Percentiles rank a stretch among this genome's conserved stretches.
These are phyloP conservation scores for Diglossa cyanea DNA, from an alignment of 2,797 vertebrate species.

Conservation along the genomic window DNA sequence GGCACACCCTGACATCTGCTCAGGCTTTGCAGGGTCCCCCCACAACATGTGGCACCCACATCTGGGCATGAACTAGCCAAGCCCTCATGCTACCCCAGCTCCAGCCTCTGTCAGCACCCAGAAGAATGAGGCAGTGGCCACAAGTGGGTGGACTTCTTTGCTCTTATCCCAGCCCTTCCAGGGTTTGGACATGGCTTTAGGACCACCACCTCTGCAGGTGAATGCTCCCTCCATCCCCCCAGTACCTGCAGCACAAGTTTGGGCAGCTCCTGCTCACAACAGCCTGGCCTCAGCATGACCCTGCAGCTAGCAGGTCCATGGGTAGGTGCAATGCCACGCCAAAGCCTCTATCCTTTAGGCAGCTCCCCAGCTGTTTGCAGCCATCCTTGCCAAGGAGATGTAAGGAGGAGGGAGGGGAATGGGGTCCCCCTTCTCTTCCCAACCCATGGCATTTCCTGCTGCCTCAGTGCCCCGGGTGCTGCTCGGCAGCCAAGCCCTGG, in stretches of 20 bases:
- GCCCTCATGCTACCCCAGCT: background rate
- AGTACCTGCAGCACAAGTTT: background rate
- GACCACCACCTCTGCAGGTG: rapidly evolving
- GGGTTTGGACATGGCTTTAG: background rate
- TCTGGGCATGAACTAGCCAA: background rate
- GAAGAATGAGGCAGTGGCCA: background rate
- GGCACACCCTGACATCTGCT: background rate
- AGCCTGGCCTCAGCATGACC: background rate
- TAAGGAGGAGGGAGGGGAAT: background rate
- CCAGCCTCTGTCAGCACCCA: rapidly evolving
- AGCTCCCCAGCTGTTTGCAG: background rate
- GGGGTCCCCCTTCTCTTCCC: background rate
- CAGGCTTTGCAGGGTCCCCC: background rate
- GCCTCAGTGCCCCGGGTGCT: rapidly evolving
- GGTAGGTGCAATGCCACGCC: background rate
- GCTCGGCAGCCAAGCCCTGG: background rate
- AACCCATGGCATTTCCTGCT: background rate
- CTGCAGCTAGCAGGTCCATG: background rate
- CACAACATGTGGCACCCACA: rapidly evolving
- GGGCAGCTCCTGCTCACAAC: background rate
- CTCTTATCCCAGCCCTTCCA: background rate
- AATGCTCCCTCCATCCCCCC: background rate
- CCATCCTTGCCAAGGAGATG: background rate
- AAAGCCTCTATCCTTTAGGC: background rate
- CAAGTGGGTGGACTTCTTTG: rapidly evolving